Evolutionary conservation across 2,113 vertebrate genomes (phyloP).

Genomic region (Ginglymostoma cirratum): DNA sequence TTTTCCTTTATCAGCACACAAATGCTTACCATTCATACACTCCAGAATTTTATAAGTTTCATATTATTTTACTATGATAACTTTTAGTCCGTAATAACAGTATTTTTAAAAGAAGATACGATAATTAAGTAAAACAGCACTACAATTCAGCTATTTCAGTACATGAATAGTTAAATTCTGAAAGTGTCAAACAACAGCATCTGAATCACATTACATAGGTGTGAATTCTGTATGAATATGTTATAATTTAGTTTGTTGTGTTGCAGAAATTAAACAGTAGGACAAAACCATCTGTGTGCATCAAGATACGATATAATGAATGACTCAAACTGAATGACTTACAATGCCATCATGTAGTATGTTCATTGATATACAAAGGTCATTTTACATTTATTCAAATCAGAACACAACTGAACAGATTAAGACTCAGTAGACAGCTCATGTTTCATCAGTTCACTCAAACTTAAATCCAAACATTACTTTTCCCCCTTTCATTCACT

Average conservation of each 20-base stretch:
- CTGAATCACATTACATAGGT: conserved; percentile 16
- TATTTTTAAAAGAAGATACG: neutral
- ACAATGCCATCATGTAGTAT: neutral
- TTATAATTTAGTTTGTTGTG: neutral
- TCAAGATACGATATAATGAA: neutral
- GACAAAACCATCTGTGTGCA: neutral
- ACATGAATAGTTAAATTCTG: neutral
- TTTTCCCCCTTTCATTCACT: too few relatives aligned
- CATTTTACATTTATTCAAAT: neutral
- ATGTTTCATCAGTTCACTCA: neutral
- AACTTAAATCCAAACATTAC: neutral
- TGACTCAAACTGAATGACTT: neutral
- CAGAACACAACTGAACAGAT: neutral
- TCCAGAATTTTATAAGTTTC: neutral
- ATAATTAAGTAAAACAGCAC: neutral
- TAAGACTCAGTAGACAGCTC: neutral
- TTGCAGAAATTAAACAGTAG: neutral
- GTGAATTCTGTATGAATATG: neutral
- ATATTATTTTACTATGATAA: neutral
- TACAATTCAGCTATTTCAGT: neutral
- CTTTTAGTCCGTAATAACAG: conserved; percentile 28
- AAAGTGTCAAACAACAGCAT: neutral
- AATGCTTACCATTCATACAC: neutral
- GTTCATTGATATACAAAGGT: conserved; percentile 14
- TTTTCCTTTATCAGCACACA: neutral